Conservation (phyloP, 2,113 vertebrate species). For the Petaurus breviceps region DNA sequence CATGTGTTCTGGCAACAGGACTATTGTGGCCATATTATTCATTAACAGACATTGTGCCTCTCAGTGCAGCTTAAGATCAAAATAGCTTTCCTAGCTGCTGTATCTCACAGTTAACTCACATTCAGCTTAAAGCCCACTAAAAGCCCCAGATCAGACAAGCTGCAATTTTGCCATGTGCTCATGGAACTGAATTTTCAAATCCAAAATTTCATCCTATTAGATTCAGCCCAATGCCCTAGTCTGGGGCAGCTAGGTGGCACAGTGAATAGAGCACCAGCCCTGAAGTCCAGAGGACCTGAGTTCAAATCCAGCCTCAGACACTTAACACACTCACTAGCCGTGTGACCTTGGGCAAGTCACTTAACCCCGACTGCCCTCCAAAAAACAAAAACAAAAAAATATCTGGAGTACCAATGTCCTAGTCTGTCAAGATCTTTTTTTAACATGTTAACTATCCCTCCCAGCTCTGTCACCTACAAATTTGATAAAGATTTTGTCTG, state of each 20-base stretch:
- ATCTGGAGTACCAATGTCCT: not conserved
- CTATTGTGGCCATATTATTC: not conserved
- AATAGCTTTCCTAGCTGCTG: not conserved
- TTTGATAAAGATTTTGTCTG: not conserved
- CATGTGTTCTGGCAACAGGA: not conserved
- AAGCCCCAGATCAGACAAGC: not conserved
- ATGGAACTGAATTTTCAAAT: not conserved
- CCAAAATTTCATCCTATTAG: not conserved
- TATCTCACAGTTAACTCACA: not conserved
- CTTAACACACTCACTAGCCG: no score
- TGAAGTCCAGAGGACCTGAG: no score
- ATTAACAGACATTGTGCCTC: not conserved
- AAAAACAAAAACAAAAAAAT: no score
- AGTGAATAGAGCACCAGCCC: no score
- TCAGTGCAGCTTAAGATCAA: not conserved
- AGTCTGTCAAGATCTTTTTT: not conserved
- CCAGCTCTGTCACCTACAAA: not conserved
- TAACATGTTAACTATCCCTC: not conserved
- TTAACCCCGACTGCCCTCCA: no score
- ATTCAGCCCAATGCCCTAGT: not conserved
- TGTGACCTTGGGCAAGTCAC: no score
- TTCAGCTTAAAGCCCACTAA: not conserved
- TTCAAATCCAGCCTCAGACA: no score
- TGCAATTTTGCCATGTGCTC: not conserved
- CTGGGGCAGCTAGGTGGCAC: not conserved